These are phyloP conservation scores for Notothenia rossii DNA, from an alignment of 2,113 vertebrate genomes.

Conservation along the genomic window DNA sequence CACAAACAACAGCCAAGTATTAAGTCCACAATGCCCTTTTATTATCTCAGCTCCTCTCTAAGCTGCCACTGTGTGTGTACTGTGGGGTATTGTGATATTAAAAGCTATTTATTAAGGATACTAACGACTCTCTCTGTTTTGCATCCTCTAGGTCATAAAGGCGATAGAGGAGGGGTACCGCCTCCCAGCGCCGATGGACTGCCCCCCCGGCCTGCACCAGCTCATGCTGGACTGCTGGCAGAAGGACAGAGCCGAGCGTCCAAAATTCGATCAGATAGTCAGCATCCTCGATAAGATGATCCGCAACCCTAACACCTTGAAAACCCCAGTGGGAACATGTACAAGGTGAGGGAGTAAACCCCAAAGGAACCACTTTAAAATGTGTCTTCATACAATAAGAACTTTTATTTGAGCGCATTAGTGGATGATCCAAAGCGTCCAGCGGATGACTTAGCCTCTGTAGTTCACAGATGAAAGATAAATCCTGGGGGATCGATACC, in stretches of 20 bases:
- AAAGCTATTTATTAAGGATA: constrained; percentile 1
- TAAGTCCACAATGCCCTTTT: too few species aligned
- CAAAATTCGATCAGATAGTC: constrained; percentile 99
- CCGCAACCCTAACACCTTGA: constrained; percentile 97
- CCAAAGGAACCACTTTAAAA: background rate
- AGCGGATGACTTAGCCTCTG: constrained; percentile 71
- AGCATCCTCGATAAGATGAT: constrained; percentile 99
- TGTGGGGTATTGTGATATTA: background rate
- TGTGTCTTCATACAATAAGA: constrained; percentile 13
- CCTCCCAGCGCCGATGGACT: constrained; percentile 98
- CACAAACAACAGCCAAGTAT: too few species aligned
- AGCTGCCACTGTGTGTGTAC: too few species aligned
- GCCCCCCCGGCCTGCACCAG: constrained; percentile 96
- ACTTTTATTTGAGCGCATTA: constrained; percentile 59
- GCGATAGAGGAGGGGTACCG: constrained; percentile 99
- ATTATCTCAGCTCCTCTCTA: too few species aligned
- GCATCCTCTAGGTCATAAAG: constrained; percentile 93
- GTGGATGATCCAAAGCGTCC: constrained; percentile 64
- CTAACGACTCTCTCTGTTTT: constrained; percentile 36
- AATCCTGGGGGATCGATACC: constrained; percentile 77
- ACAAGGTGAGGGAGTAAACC: constrained; percentile 87
- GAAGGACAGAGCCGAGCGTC: constrained; percentile 95
- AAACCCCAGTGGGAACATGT: constrained; percentile 95
- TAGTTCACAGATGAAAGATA: constrained; percentile 79
- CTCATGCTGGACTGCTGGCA: constrained; percentile 99